These are phyloP conservation scores for Synanthedon vespiformis DNA, from an alignment of 2,888 invertebrate genomes.

Conservation along the genomic window DNA sequence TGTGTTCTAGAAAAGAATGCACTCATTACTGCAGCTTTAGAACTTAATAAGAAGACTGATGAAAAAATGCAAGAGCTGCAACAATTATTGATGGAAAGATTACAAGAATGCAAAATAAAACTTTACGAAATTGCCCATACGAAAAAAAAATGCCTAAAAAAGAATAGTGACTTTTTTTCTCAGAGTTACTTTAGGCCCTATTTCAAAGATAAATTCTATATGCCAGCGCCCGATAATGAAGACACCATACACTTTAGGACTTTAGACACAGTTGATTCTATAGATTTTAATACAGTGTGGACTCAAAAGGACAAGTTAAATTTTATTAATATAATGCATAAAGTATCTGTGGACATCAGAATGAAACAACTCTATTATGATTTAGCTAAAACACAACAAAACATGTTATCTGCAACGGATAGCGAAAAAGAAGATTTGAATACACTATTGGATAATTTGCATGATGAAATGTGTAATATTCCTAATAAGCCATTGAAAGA, in stretches of 20 bases:
- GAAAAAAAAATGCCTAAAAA: constrained; percentile 11
- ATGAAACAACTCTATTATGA: constrained; percentile 17
- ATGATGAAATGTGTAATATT: constrained; percentile 12
- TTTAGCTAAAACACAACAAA: constrained; percentile 7
- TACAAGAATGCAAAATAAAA: constrained; percentile 40
- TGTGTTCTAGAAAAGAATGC: not conserved
- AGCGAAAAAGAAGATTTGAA: constrained; percentile 12
- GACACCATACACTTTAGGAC: constrained; percentile 62
- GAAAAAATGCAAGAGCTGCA: constrained; percentile 38
- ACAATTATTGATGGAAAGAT: constrained; percentile 25
- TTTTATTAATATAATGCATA: constrained; percentile 58
- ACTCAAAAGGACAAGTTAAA: constrained; percentile 68
- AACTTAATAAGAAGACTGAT: constrained; percentile 44
- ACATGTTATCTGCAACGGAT: constrained; percentile 23
- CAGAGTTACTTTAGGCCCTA: constrained; percentile 71
- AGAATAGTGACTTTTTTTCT: constrained; percentile 24
- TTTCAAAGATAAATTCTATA: constrained; percentile 73
- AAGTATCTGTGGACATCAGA: constrained; percentile 29
- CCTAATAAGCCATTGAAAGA: constrained; percentile 23
- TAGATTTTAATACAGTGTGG: constrained; percentile 62
- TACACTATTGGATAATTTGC: constrained; percentile 7
- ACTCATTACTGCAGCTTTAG: constrained; percentile 29
- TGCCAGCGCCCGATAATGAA: constrained; percentile 68
- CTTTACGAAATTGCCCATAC: constrained; percentile 18
- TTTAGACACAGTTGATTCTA: constrained; percentile 52